Conservation (phyloP, 2,888 invertebrate genomes). For the Odontocerum albicorne region DNA sequence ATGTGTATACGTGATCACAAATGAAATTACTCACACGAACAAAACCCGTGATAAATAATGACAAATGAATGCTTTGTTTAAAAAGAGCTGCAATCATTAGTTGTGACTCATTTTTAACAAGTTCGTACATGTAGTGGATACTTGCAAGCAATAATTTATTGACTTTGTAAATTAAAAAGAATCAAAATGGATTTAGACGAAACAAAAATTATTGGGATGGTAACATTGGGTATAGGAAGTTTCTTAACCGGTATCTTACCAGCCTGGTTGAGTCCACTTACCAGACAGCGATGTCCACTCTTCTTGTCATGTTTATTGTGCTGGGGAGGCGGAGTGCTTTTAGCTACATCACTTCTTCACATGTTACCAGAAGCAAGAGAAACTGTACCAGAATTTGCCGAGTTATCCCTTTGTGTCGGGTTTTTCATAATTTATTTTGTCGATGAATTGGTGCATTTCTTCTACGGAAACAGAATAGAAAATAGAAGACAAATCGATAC, state of each 20-base stretch:
- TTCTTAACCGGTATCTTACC: slow-evolving; percentile 72
- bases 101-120: no score
- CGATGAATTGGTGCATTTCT: slow-evolving; percentile 71
- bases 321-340: slow-evolving; percentile 78
- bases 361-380: slow-evolving; percentile 79
- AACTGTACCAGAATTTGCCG: slow-evolving; percentile 60
- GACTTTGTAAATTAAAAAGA: neutral
- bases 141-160: neutral
- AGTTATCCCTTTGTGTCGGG: slow-evolving; percentile 67
- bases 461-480: slow-evolving; percentile 50
- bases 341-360: slow-evolving; percentile 76
- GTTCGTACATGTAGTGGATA: no score
- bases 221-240: slow-evolving; percentile 68
- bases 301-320: slow-evolving; percentile 70
- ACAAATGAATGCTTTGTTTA: no score
- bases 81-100: no score
- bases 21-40: no score
- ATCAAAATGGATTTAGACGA: slow-evolving; percentile 56
- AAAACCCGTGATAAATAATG: no score
- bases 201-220: slow-evolving; percentile 68
- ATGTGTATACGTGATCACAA: no score
- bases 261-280: slow-evolving; percentile 60
- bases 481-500: neutral
- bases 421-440: slow-evolving; percentile 73
- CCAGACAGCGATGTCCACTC: slow-evolving; percentile 61